Evolutionary conservation across 2,797 vertebrate genomes (phyloP).

Genomic region (Gymnothorax javanicus): DNA sequence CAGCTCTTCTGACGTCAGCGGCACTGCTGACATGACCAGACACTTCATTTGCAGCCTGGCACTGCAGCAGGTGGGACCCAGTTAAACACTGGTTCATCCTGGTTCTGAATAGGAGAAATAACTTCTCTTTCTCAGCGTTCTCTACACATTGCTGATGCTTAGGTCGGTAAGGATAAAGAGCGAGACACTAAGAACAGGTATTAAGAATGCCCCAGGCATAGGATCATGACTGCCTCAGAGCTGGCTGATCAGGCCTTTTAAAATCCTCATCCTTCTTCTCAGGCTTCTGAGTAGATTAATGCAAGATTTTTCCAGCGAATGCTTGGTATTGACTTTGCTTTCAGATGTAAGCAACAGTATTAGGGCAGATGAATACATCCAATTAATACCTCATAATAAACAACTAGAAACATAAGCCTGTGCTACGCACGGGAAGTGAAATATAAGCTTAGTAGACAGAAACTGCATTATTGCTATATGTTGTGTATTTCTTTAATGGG

Average conservation of each 20-base stretch:
- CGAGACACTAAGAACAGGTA: slow-evolving; percentile 1
- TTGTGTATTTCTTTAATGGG: no score
- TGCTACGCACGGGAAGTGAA: neutral
- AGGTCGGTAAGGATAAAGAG: neutral
- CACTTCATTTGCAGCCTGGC: neutral
- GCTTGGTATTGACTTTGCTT: slow-evolving; percentile 12
- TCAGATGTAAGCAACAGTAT: slow-evolving; percentile 19
- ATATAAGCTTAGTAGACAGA: neutral
- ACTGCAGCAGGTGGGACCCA: neutral
- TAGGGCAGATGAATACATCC: neutral
- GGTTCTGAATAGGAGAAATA: neutral
- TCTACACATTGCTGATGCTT: slow-evolving; percentile 3
- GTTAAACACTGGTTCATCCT: neutral
- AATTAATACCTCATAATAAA: slow-evolving; percentile 7
- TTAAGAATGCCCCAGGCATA: slow-evolving; percentile 5
- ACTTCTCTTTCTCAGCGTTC: slow-evolving; percentile 4
- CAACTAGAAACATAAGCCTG: neutral
- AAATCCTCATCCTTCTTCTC: slow-evolving; percentile 22
- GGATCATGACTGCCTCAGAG: slow-evolving; percentile 7
- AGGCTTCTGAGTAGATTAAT: slow-evolving; percentile 16
- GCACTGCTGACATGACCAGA: neutral
- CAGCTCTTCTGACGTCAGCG: neutral
- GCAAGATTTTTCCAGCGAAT: slow-evolving; percentile 3
- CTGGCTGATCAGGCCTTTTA: slow-evolving; percentile 18
- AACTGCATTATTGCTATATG: no score